Percentiles rank a stretch among this genome's conserved stretches.
These are phyloP conservation scores for Steinernema feltiae DNA, from an alignment of 1,140 invertebrate genomes.

Conservation along the genomic window DNA sequence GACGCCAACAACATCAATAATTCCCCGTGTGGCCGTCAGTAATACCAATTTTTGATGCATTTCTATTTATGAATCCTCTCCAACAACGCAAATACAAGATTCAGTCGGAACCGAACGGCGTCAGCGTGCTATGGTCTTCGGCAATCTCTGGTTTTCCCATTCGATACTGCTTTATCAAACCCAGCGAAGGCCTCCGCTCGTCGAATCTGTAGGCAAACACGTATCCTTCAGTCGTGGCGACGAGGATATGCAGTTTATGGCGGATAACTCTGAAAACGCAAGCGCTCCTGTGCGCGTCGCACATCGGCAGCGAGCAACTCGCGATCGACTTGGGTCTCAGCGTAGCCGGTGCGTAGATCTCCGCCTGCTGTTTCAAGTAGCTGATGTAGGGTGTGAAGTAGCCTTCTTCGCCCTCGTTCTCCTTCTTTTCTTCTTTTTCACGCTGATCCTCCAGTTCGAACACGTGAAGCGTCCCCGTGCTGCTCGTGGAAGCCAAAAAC, in stretches of 20 bases:
- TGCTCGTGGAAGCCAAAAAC: constrained; percentile 84
- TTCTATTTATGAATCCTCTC: no score
- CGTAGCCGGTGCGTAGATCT: background rate
- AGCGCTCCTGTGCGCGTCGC: no score
- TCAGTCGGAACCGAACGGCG: no score
- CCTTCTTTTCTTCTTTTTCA: constrained; percentile 17
- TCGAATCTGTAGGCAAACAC: background rate
- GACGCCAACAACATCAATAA: no score
- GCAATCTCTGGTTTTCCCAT: no score
- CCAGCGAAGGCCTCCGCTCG: background rate
- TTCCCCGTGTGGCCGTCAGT: no score
- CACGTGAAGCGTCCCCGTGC: constrained; percentile 95
- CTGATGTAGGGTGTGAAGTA: background rate
- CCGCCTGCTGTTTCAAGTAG: background rate
- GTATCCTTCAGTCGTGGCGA: background rate
- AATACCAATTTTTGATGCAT: no score
- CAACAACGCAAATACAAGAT: no score
- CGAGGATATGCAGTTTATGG: background rate
- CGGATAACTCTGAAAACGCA: background rate
- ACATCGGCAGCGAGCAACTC: background rate
- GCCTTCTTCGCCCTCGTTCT: no score
- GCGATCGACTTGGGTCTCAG: background rate
- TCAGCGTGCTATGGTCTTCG: no score
- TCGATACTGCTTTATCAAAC: background rate
- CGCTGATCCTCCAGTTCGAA: constrained; percentile 77